Evolutionary conservation across 2,888 invertebrate genomes (phyloP), one percentile per base, ranked within the genome.

Genomic region (Teleiodes luculella): DNA sequence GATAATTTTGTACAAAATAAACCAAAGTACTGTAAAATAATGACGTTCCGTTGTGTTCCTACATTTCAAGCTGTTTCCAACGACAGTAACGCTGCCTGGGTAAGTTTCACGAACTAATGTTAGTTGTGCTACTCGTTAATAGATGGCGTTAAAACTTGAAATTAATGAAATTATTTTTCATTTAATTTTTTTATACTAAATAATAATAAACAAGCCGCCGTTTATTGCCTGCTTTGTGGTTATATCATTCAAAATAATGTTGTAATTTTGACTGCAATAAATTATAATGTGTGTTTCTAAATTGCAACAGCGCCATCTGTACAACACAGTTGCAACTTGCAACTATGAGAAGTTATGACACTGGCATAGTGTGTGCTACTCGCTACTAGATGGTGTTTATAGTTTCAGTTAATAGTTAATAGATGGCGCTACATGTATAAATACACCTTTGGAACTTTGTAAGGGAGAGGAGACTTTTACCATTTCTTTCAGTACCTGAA

Each of bases 41-140:
- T 93, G 93, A 93, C 93, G 80, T 93, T 93, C 81, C 91, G 93
- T 72, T 93, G 92, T 86, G 91, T 92, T 72, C 92, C 92, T 73
- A 91, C 92, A 70, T 92, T 92, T 81, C 93, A 92, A 90, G 86
- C 91, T 43, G 91, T 92, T 55, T 90, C 91, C 69, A 90, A 91
- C 75, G 92, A 92, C 79, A 92, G 92, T 83, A 91, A 91, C 83
- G 90, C 92, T 73, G 90, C 92, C 76, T 93, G 93, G 93, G 93
- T 93, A 82, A 92, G 93, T 92, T 53, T 45, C 28, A 18, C 3
- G 18, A 41, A 41, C 18, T 18, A 18, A 18, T 7, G 39, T 52
- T 55, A 43, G 53, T 64, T 50, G 49, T 28, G 48, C 70, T 72
- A 74, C 55, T 72, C 51, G 30, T 54, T 61, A 56, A 58, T 65